Percentiles rank a stretch among this genome's conserved stretches.
Evolutionary conservation across 2,113 vertebrate species (phyloP).

Genomic region (Pogona vitticeps): DNA sequence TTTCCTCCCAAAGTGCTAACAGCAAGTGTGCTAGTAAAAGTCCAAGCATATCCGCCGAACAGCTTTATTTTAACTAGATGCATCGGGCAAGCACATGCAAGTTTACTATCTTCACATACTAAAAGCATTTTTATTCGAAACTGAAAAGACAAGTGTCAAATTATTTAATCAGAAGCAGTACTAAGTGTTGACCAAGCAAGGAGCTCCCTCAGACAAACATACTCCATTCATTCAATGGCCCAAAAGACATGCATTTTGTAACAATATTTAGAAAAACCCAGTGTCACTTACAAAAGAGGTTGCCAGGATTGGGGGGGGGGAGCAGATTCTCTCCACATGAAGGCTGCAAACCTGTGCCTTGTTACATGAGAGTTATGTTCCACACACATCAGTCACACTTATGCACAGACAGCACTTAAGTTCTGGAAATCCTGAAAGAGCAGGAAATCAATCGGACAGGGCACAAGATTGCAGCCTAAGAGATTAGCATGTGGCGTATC

Average conservation of each 20-base stretch:
- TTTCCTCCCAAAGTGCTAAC: constrained; percentile 13
- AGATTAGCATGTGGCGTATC: background rate
- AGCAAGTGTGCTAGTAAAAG: constrained; percentile 39
- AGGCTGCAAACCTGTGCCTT: constrained; percentile 22
- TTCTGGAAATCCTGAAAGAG: constrained; percentile 12
- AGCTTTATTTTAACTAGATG: background rate
- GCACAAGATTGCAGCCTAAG: constrained; percentile 20
- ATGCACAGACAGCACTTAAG: background rate
- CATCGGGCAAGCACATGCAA: constrained; percentile 55
- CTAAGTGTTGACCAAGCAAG: constrained; percentile 42
- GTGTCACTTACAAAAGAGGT: constrained; percentile 24
- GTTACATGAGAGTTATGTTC: constrained; percentile 6
- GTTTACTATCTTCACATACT: constrained; percentile 60
- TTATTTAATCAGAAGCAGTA: constrained; percentile 70
- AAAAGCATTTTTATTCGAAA: constrained; percentile 62
- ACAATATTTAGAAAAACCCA: constrained; percentile 39
- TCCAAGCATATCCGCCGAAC: constrained; percentile 1
- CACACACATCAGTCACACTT: constrained; percentile 16
- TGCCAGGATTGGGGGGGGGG: constrained; percentile 28
- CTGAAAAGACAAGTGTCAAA: constrained; percentile 65
- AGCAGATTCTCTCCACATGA: constrained; percentile 37
- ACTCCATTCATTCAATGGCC: constrained; percentile 40
- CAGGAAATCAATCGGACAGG: constrained; percentile 26
- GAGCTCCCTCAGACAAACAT: constrained; percentile 13
- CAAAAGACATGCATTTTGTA: background rate